Conservation (phyloP, 2,888 invertebrate species). For the Arrhopalites spinosus region DNA sequence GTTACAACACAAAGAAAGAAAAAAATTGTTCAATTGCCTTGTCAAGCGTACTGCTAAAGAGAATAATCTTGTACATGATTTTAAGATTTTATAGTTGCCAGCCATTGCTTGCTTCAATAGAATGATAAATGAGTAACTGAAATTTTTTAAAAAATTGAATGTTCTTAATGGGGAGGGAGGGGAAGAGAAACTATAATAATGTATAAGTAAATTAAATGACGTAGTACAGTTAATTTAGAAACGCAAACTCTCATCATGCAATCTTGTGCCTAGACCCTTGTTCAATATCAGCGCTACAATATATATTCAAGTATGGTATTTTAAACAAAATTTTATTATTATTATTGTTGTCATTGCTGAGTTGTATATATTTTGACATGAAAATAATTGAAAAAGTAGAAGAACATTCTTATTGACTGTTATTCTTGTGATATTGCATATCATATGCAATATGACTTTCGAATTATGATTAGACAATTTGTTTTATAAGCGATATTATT, state of each 20-base stretch:
- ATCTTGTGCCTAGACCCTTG: slow-evolving; percentile 26
- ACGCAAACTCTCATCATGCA: background rate
- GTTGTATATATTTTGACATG: too few species aligned
- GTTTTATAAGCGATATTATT: background rate
- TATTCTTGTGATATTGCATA: background rate
- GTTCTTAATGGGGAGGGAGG: background rate
- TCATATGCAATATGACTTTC: background rate
- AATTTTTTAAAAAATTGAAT: background rate
- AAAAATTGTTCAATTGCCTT: slow-evolving; percentile 11
- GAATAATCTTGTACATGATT: background rate
- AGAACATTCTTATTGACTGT: too few species aligned
- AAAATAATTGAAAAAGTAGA: background rate
- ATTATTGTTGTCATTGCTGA: too few species aligned
- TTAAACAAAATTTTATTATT: background rate
- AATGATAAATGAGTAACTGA: background rate
- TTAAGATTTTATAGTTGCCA: too few species aligned
- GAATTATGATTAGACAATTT: background rate
- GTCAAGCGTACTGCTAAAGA: slow-evolving; percentile 14
- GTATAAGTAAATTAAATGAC: background rate
- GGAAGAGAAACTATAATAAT: background rate
- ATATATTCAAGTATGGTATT: slow-evolving; percentile 4
- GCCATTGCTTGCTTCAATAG: background rate
- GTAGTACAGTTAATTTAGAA: background rate
- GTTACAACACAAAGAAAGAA: too few species aligned
- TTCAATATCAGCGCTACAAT: background rate